These are phyloP conservation scores for Lerema accius DNA, from an alignment of 1,140 invertebrate species.

Conservation along the genomic window DNA sequence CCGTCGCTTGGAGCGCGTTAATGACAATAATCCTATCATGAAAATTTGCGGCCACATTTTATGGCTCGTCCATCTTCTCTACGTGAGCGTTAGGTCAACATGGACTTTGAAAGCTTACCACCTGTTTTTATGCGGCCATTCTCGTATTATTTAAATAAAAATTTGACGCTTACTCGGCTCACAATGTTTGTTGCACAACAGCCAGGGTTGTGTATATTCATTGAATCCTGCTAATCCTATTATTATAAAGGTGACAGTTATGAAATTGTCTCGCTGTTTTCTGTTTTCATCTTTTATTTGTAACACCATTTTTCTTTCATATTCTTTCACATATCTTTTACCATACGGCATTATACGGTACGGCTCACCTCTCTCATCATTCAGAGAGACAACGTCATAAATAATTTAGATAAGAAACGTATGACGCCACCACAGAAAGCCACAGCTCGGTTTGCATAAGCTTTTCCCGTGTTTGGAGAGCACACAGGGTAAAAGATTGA, in stretches of 20 bases:
- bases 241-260: too few relatives aligned
- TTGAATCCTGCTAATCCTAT: too few relatives aligned
- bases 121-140: background rate
- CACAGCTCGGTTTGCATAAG: background rate
- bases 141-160: background rate
- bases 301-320: too few relatives aligned
- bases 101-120: background rate
- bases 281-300: too few relatives aligned
- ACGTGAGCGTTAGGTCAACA: background rate
- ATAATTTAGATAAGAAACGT: background rate
- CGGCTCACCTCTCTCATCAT: background rate
- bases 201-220: too few relatives aligned
- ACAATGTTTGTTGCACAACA: too few relatives aligned
- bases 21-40: constrained; percentile 11
- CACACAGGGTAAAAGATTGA: background rate
- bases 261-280: too few relatives aligned
- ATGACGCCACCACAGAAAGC: background rate
- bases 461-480: background rate
- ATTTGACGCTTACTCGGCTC: background rate
- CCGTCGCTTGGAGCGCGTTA: background rate
- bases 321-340: too few relatives aligned
- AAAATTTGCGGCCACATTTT: constrained; percentile 8
- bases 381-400: background rate
- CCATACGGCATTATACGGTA: too few relatives aligned
- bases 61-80: constrained; percentile 5